Percentiles rank a stretch among this genome's conserved stretches.
Evolutionary conservation across 2,113 vertebrate genomes (phyloP).

Genomic region (Gulo gulo): DNA sequence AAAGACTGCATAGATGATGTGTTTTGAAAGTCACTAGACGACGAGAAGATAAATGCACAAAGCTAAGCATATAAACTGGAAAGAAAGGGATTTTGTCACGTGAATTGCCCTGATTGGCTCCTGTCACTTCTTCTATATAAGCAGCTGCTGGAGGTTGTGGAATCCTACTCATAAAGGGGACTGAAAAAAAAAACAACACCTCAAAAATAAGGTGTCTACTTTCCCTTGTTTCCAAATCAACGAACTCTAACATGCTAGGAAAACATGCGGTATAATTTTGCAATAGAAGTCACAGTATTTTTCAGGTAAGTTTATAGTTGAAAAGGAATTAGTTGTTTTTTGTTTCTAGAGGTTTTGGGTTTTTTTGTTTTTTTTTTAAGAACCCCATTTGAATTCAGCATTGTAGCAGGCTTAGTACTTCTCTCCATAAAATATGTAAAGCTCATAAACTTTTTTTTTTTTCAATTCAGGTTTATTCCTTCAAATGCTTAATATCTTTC

Average conservation of each 20-base stretch:
- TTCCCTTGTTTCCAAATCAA: neutral
- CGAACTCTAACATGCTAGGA: rapidly evolving
- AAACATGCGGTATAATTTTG: neutral
- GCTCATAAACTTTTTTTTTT: too few species aligned
- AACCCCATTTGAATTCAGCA: neutral
- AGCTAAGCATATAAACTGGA: neutral
- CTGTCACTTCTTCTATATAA: rapidly evolving
- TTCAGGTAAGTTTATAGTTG: neutral
- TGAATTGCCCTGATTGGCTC: neutral
- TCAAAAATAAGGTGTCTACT: neutral
- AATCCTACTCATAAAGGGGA: neutral
- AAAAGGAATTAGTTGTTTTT: too few species aligned
- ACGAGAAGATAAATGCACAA: neutral
- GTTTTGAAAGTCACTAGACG: neutral
- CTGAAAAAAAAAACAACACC: too few species aligned
- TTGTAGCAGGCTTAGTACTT: neutral
- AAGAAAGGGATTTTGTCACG: neutral
- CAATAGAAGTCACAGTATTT: rapidly evolving
- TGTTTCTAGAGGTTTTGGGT: too few species aligned
- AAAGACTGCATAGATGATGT: neutral
- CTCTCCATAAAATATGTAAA: neutral
- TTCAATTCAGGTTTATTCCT: neutral
- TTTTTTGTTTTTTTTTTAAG: neutral
- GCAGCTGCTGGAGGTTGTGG: rapidly evolving
- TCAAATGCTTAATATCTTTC: neutral